Evolutionary conservation across 2,113 vertebrate species (phyloP).

Genomic region (Antechinus stuartii): DNA sequence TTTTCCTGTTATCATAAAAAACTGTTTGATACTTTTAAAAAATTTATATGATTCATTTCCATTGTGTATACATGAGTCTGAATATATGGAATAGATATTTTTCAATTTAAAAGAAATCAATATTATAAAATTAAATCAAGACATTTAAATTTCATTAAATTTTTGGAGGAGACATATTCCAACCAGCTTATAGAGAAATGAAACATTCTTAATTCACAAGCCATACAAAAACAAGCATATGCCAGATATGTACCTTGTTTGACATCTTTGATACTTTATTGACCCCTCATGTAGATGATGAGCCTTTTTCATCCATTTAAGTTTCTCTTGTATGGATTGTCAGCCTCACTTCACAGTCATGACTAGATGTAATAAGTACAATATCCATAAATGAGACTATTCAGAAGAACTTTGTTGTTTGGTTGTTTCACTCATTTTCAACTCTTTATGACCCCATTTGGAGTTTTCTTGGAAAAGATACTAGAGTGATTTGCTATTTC

Average conservation of each 20-base stretch:
- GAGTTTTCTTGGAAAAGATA: no score
- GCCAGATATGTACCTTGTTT: background rate
- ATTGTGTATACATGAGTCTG: background rate
- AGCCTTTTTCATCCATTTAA: background rate
- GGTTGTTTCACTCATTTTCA: background rate
- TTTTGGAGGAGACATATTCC: background rate
- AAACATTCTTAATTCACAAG: background rate
- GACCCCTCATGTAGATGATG: background rate
- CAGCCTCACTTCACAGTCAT: background rate
- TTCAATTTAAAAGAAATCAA: background rate
- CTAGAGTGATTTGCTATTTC: background rate
- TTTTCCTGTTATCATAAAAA: no score
- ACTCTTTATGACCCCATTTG: no score
- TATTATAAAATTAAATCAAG: background rate
- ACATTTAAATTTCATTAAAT: background rate
- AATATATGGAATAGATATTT: background rate
- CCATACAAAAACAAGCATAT: background rate
- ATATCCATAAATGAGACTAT: background rate
- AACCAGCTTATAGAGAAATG: background rate
- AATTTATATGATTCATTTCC: background rate
- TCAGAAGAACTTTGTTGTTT: background rate
- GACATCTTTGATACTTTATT: background rate
- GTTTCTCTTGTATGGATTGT: background rate
- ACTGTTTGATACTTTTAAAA: no score
- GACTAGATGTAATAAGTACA: background rate